Percentiles rank a stretch among this genome's conserved stretches.
phyloP scores from a whole-genome alignment of 1,140 invertebrate species.

The Carposina sasakii region DNA sequence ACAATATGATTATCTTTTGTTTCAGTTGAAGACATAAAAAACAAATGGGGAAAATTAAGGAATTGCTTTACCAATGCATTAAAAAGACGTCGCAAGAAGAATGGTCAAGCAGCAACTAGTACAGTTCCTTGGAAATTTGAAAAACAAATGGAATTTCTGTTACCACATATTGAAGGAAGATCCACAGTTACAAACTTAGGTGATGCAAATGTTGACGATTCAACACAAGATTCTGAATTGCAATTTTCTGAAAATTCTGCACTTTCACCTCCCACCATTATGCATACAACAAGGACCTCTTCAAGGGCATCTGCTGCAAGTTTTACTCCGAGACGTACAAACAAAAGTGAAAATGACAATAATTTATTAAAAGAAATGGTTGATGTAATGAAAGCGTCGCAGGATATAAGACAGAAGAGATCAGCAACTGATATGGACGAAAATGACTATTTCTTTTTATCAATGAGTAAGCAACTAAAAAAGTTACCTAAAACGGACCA shows the following conservation, averaged over 20 bases:
- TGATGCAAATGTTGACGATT: slow-evolving; percentile 8
- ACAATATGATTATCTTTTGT: too few species aligned
- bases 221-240: slow-evolving; percentile 10
- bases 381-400: too few species aligned
- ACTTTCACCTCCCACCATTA: too few species aligned
- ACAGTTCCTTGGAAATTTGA: slow-evolving; percentile 18
- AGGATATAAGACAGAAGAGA: slow-evolving; percentile 15
- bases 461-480: slow-evolving; percentile 23
- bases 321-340: slow-evolving; percentile 12
- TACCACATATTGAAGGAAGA: slow-evolving; percentile 15
- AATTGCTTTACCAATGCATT: slow-evolving; percentile 21
- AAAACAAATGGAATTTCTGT: slow-evolving; percentile 19
- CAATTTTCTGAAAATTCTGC: slow-evolving; percentile 15
- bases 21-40: slow-evolving; percentile 16
- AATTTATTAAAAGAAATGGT: slow-evolving; percentile 20
- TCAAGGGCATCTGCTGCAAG: slow-evolving; percentile 12
- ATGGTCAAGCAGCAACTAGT: slow-evolving; percentile 14
- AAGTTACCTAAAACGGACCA: slow-evolving; percentile 24
- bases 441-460: slow-evolving; percentile 27
- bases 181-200: slow-evolving; percentile 12
- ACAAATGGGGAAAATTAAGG: slow-evolving; percentile 21
- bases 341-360: slow-evolving; percentile 18
- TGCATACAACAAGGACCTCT: slow-evolving; percentile 12
- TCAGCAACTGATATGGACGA: slow-evolving; percentile 19
- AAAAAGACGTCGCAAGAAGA: slow-evolving; percentile 20